phyloP scores from a whole-genome alignment of 1,140 invertebrate genomes.

The Gonatopus flavifemur region DNA sequence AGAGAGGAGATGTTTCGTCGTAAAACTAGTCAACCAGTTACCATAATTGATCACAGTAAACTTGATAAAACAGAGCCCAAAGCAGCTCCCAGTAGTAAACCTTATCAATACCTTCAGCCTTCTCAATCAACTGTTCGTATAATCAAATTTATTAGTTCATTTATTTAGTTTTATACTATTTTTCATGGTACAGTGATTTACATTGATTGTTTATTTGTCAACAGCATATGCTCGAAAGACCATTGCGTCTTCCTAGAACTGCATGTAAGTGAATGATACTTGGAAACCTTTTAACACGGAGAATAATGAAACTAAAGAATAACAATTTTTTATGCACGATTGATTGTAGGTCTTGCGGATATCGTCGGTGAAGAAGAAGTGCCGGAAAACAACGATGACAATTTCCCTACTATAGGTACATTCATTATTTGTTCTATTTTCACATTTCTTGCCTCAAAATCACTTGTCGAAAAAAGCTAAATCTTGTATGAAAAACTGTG shows the following conservation, averaged over 20 bases:
- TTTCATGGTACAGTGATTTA: background rate
- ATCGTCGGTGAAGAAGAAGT: too few relatives aligned
- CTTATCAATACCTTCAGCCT: background rate
- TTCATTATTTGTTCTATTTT: too few relatives aligned
- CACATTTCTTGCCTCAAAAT: too few relatives aligned
- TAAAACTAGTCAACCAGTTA: background rate
- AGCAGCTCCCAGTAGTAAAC: background rate
- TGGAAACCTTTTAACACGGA: too few relatives aligned
- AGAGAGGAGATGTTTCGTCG: constrained; percentile 23
- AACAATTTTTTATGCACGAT: too few relatives aligned
- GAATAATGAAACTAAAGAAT: too few relatives aligned
- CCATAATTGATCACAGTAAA: constrained; percentile 22
- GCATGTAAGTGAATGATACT: constrained; percentile 16
- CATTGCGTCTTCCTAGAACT: constrained; percentile 12
- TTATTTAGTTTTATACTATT: background rate
- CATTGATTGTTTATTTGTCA: constrained; percentile 5
- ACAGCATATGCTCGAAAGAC: background rate
- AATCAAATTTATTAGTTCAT: background rate
- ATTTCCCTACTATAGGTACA: too few relatives aligned
- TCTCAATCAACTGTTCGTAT: background rate
- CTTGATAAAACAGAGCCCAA: background rate
- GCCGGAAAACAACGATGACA: too few relatives aligned
- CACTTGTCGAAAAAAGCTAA: too few relatives aligned
- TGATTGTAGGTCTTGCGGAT: too few relatives aligned
- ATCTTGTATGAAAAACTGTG: too few relatives aligned